Evolutionary conservation across 2,113 vertebrate species (phyloP).

Genomic region (Dicerorhinus sumatrensis): DNA sequence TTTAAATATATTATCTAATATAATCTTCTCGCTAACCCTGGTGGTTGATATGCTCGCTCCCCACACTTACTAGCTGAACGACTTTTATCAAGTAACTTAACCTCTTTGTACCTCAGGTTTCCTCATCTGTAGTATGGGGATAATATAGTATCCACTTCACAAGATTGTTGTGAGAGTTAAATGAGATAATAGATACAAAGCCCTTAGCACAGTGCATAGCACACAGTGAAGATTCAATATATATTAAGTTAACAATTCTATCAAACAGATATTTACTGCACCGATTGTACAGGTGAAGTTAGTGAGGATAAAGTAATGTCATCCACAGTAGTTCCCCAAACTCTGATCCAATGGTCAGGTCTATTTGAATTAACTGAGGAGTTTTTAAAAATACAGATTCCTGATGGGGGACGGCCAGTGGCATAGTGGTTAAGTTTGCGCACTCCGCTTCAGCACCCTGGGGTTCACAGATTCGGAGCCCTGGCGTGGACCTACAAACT

Average conservation of each 20-base stretch:
- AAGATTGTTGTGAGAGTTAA: not conserved
- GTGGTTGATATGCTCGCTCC: not conserved
- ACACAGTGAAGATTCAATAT: not conserved
- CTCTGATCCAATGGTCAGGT: not conserved
- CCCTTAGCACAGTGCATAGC: not conserved
- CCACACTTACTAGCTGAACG: not conserved
- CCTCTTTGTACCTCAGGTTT: not conserved
- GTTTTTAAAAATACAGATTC: not conserved
- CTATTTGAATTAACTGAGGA: slow-evolving; percentile 1
- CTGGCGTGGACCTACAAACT: not conserved
- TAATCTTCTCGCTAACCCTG: not conserved
- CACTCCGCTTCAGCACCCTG: too few relatives aligned
- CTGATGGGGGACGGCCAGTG: too few relatives aligned
- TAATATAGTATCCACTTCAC: not conserved
- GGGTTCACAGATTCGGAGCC: too few relatives aligned
- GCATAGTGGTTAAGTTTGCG: too few relatives aligned
- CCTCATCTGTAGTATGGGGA: not conserved
- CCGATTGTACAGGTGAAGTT: not conserved
- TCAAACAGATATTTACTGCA: not conserved
- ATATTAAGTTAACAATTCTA: not conserved
- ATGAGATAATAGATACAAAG: not conserved
- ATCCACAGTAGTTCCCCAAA: not conserved
- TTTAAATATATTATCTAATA: slow-evolving; percentile 3
- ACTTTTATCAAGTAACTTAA: slow-evolving; percentile 9
- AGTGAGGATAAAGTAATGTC: not conserved